Evolutionary conservation across 2,113 vertebrate genomes (phyloP).

Genomic region (Xerus inauris): DNA sequence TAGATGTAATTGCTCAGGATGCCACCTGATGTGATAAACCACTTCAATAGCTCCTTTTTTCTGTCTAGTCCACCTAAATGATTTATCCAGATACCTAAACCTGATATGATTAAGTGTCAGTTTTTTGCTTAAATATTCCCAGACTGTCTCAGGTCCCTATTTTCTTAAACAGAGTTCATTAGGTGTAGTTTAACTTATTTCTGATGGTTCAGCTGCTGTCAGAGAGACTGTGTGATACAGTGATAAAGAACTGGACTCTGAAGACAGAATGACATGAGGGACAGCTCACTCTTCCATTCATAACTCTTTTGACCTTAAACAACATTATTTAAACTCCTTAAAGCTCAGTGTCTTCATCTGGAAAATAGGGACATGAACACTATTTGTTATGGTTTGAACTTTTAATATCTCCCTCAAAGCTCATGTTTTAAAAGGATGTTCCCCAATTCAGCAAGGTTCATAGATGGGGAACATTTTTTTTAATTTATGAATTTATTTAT

Average conservation of each 20-base stretch:
- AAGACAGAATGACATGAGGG: background rate
- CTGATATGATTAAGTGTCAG: slow-evolving; percentile 58
- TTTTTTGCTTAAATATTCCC: slow-evolving; percentile 48
- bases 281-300: background rate
- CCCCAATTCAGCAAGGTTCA: too few relatives aligned
- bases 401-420: too few relatives aligned
- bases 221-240: background rate
- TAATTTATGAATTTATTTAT: too few relatives aligned
- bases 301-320: background rate
- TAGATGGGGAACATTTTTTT: too few relatives aligned
- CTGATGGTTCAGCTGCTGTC: slow-evolving; percentile 41
- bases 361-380: background rate
- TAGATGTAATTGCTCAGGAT: slow-evolving; percentile 30
- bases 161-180: slow-evolving; percentile 20
- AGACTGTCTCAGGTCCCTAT: background rate
- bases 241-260: background rate
- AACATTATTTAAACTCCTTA: background rate
- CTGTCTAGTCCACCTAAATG: slow-evolving; percentile 39
- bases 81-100: slow-evolving; percentile 51
- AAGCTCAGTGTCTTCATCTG: background rate
- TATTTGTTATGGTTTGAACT: too few relatives aligned
- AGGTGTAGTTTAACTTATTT: slow-evolving; percentile 49
- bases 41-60: background rate
- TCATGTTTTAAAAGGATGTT: too few relatives aligned
- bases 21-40: slow-evolving; percentile 9